Evolutionary conservation across 2,888 invertebrate genomes (phyloP).

Genomic region (Chorisops tibialis): DNA sequence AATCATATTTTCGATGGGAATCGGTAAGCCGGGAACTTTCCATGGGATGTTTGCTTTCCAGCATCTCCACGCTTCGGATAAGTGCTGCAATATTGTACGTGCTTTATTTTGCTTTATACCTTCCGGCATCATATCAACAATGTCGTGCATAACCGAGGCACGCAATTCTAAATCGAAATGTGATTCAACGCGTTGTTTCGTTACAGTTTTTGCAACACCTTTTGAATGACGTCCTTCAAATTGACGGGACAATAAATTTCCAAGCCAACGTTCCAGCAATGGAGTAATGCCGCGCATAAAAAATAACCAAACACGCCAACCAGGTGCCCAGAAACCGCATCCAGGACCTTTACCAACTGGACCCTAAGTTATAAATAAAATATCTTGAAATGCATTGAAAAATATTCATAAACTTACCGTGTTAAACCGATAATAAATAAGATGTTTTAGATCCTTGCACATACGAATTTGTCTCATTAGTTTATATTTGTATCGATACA

Average conservation of each 20-base stretch:
- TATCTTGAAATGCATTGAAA: not conserved
- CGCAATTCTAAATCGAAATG: constrained; percentile 98
- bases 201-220: constrained; percentile 99
- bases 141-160: constrained; percentile 95
- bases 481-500: constrained; percentile 99
- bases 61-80: constrained; percentile 99
- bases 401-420: constrained; percentile 64
- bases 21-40: constrained; percentile 99
- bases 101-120: constrained; percentile 99
- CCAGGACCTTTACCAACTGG: constrained; percentile 98
- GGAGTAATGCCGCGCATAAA: constrained; percentile 99
- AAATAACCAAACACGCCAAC: constrained; percentile 99
- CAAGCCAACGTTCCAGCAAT: constrained; percentile 96
- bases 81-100: constrained; percentile 95
- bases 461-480: constrained; percentile 98
- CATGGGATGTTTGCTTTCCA: constrained; percentile 99
- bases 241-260: constrained; percentile 95
- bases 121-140: constrained; percentile 99
- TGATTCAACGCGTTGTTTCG: constrained; percentile 98
- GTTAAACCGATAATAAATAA: constrained; percentile 98
- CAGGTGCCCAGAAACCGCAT: constrained; percentile 98
- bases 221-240: constrained; percentile 99
- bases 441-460: constrained; percentile 99
- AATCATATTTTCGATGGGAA: constrained; percentile 99
- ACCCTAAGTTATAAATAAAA: constrained; percentile 56